A percentile compares a stretch with the other conserved stretches of the same genome.
Evolutionary conservation across 2,888 invertebrate species (phyloP).

Genomic region (Tholera decimalis): DNA sequence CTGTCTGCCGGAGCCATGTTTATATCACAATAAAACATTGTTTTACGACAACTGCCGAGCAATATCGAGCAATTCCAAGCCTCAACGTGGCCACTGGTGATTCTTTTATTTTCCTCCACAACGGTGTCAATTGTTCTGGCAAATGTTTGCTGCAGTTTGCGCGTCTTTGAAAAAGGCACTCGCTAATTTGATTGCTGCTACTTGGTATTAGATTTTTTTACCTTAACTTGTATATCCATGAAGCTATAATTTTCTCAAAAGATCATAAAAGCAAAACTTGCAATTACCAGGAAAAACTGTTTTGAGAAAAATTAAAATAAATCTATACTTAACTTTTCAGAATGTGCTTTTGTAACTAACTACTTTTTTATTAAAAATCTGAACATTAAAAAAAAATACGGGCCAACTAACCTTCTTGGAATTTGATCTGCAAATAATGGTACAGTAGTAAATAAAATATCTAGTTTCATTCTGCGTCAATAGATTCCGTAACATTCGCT

Average conservation of each 20-base stretch:
- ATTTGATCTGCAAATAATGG: constrained; percentile 41
- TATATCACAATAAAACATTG: constrained; percentile 80
- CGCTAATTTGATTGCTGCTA: constrained; percentile 50
- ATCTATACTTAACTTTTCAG: background rate
- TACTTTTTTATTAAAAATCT: background rate
- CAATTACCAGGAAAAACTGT: background rate
- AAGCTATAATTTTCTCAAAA: background rate
- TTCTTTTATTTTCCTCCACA: constrained; percentile 63
- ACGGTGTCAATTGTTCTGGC: constrained; percentile 59
- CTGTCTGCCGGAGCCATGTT: constrained; percentile 75
- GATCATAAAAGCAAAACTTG: background rate
- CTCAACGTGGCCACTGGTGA: constrained; percentile 53
- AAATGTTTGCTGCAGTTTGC: constrained; percentile 50
- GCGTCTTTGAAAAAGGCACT: constrained; percentile 46
- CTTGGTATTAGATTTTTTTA: constrained; percentile 19
- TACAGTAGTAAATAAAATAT: constrained; percentile 35
- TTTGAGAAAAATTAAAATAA: too few species aligned
- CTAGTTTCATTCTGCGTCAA: constrained; percentile 50
- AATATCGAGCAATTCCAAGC: constrained; percentile 67
- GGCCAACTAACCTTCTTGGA: constrained; percentile 25
- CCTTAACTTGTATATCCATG: background rate
- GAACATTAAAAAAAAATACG: background rate
- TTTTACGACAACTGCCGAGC: constrained; percentile 76
- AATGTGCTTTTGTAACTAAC: background rate
- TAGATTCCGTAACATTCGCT: constrained; percentile 26